phyloP scores from a whole-genome alignment of 30 jellyfish, hydroid and myxozoan species.

The Nemopilema nomurai region DNA sequence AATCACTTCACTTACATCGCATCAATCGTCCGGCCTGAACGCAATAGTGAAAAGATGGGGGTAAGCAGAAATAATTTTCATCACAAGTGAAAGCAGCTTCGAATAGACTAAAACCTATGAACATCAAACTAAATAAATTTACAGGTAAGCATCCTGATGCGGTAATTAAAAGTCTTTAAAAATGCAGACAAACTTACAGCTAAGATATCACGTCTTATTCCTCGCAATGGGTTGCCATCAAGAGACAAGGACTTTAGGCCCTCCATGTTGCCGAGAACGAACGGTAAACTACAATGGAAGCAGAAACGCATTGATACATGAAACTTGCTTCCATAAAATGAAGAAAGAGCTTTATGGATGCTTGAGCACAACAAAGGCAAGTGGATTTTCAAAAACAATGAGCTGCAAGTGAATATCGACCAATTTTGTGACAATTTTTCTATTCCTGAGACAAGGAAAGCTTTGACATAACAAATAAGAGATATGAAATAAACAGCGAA shows the following conservation, averaged over 20 bases:
- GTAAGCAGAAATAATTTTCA: neutral
- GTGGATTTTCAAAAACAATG: no score
- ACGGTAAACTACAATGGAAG: constrained; percentile 65
- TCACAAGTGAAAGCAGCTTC: neutral
- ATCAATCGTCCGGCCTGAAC: no score
- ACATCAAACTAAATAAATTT: neutral
- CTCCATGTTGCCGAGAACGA: constrained; percentile 75
- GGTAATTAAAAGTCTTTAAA: neutral
- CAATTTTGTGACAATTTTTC: no score
- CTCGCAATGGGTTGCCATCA: constrained; percentile 85
- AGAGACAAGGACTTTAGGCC: constrained; percentile 53
- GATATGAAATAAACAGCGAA: no score
- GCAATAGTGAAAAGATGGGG: neutral
- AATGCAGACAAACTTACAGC: constrained; percentile 33
- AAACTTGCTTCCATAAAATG: no score
- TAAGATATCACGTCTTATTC: constrained; percentile 73
- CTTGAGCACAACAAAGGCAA: no score
- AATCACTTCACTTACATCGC: no score
- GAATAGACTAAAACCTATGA: neutral
- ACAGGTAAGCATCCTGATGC: neutral
- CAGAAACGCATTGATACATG: no score
- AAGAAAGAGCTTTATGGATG: no score
- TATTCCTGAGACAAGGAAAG: no score
- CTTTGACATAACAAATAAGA: no score
- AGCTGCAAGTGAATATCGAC: no score